Base-by-base conservation (phyloP, 2,888 invertebrate species). In the Polydrusus tereticollis region DNA sequence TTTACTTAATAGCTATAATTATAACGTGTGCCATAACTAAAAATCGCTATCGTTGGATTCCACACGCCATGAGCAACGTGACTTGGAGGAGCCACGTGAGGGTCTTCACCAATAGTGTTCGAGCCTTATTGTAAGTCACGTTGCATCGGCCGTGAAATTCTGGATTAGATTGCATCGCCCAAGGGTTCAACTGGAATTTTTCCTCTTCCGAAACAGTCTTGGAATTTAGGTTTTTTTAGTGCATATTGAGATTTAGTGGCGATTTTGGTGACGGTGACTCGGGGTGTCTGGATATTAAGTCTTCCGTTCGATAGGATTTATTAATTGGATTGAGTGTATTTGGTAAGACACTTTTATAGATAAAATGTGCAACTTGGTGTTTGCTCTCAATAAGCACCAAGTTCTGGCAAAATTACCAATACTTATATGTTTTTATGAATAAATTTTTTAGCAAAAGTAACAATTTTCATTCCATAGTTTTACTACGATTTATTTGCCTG, bases 61-160 rank as follows among this genome's bases (percentile, higher is more conserved):
- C 70, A 69, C 81, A 80, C 82, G 80, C 77, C 79, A 70, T 64
- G 21, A 64, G 78, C 82, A 83, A 84, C 83, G 83, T 84, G 83
- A 84, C 80, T 75, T 41, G n/a, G 21, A 50, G 20, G 69, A 73
- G n/a, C 71, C 81, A 80, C 79, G 79, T 82, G 80, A 81, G 72
- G 23, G 59, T 62, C 65, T 38, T 6, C 73, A 73, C 83, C 83
- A 83, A 83, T 83, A 72, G 72, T 64, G 64, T n/a, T 55, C 58
- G 57, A 52, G 67, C 71, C 29, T 62, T 36, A 47, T 36, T 69
- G n/a, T 41, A 60, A 73, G 77, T 83, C 83, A 83, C 83, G 83
- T 83, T 83, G 80, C 79, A 72, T 26, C 29, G 18, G 80, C 60
- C 76, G 79, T 80, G 78, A 76, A 62, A 36, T 69, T 47, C 52